These are phyloP conservation scores for Ophonus ardosiacus DNA, from an alignment of 2,888 invertebrate genomes.

Conservation along the genomic window DNA sequence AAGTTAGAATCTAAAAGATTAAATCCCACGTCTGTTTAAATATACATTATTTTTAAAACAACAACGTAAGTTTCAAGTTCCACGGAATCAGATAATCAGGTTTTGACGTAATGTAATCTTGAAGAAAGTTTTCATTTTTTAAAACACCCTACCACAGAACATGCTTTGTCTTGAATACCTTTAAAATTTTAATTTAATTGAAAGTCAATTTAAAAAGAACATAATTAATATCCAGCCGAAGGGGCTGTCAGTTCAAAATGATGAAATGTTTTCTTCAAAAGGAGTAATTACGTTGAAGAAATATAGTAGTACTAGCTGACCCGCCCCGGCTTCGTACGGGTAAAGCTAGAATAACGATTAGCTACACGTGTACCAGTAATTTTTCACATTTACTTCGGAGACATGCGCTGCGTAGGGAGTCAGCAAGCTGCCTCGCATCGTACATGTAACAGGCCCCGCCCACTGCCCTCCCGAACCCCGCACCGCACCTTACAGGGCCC, in stretches of 20 bases:
- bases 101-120: constrained; percentile 3
- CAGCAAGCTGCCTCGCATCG: too few species aligned
- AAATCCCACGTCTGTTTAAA: constrained; percentile 41
- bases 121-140: constrained; percentile 45
- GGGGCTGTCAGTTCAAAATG: background rate
- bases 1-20: constrained; percentile 17
- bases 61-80: constrained; percentile 24
- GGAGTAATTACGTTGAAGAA: too few species aligned
- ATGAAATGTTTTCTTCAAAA: background rate
- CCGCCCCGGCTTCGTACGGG: too few species aligned
- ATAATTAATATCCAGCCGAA: constrained; percentile 2
- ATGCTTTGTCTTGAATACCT: constrained; percentile 7
- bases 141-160: constrained; percentile 18
- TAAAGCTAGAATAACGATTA: too few species aligned
- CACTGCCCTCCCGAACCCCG: too few species aligned
- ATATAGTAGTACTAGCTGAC: too few species aligned
- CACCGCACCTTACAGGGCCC: too few species aligned
- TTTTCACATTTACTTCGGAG: too few species aligned
- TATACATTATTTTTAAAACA: constrained; percentile 47
- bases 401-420: too few species aligned
- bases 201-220: constrained; percentile 18
- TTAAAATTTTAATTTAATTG: constrained; percentile 32
- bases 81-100: constrained; percentile 37
- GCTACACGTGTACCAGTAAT: too few species aligned
- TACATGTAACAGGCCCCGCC: too few species aligned